Percentiles rank a stretch among this genome's conserved stretches.
phyloP scores from a whole-genome alignment of 2,113 vertebrate species.

The Garra rufa region DNA sequence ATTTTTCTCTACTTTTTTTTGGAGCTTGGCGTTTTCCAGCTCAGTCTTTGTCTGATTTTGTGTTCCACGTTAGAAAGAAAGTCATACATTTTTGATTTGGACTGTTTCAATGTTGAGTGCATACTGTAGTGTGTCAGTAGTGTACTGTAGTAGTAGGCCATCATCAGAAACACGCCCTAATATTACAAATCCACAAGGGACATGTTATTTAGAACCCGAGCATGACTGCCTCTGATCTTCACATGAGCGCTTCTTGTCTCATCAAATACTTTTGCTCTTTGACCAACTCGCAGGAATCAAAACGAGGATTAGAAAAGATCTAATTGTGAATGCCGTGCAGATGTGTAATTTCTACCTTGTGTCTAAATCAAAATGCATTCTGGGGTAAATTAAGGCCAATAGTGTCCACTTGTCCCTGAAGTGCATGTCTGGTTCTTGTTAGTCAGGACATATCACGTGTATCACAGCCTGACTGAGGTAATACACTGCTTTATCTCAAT shows the following conservation, averaged over 20 bases:
- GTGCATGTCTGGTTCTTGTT: slow-evolving; percentile 5
- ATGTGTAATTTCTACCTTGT: not conserved
- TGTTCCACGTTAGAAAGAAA: not conserved
- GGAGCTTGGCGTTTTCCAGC: not conserved
- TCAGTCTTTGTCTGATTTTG: not conserved
- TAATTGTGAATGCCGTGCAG: not conserved
- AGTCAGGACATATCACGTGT: not conserved
- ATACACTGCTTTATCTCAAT: not conserved
- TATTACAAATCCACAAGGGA: not conserved
- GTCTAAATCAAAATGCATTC: not conserved
- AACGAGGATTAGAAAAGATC: not conserved
- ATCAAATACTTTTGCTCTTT: not conserved
- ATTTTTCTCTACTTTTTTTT: not conserved
- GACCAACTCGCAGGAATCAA: not conserved
- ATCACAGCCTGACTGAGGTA: not conserved
- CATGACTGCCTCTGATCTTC: not conserved
- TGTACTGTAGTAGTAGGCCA: not conserved
- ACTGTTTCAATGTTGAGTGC: not conserved
- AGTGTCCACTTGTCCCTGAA: not conserved
- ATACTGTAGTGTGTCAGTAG: not conserved
- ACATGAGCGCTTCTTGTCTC: not conserved
- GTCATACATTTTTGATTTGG: not conserved
- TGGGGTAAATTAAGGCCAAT: not conserved
- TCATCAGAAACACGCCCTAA: not conserved
- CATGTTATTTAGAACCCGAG: not conserved